These are phyloP conservation scores for Drosophila macrothrix DNA, from an alignment of 2,888 invertebrate species.

Conservation along the genomic window DNA sequence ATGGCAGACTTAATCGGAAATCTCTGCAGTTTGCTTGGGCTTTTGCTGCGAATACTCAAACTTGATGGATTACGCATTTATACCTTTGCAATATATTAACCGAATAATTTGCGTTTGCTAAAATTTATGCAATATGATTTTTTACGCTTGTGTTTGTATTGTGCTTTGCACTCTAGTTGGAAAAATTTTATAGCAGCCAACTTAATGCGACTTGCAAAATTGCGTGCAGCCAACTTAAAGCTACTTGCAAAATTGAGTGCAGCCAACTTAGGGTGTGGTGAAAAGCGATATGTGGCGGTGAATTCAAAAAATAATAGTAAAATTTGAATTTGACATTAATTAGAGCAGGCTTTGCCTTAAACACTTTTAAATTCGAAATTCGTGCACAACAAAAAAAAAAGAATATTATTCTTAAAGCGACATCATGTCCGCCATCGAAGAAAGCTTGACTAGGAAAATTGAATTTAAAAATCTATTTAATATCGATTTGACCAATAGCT, in stretches of 20 bases:
- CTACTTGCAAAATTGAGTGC: constrained; percentile 6
- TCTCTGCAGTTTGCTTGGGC: constrained; percentile 10
- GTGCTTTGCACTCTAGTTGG: constrained; percentile 23
- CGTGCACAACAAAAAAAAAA: constrained; percentile 19
- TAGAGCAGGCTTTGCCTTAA: constrained; percentile 3
- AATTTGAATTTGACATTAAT: not conserved
- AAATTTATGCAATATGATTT: not conserved
- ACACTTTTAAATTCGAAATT: constrained; percentile 15
- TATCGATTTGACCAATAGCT: constrained; percentile 38
- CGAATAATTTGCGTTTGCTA: not conserved
- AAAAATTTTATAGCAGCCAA: constrained; percentile 34
- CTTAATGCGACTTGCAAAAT: constrained; percentile 21
- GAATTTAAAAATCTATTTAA: constrained; percentile 10
- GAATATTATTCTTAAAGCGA: constrained; percentile 4
- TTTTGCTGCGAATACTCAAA: constrained; percentile 4
- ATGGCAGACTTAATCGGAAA: constrained; percentile 20
- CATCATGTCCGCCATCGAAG: constrained; percentile 31
- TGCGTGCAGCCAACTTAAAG: constrained; percentile 38
- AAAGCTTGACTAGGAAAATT: constrained; percentile 11
- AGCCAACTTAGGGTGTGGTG: constrained; percentile 28
- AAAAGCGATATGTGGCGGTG: constrained; percentile 4
- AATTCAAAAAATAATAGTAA: constrained; percentile 3
- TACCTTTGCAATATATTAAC: not conserved
- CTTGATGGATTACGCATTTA: constrained; percentile 28
- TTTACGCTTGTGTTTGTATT: constrained; percentile 1